Evolutionary conservation across 1,140 invertebrate species (phyloP), one percentile per base, ranked within the genome.

Genomic region (Xylocopa sonorina): DNA sequence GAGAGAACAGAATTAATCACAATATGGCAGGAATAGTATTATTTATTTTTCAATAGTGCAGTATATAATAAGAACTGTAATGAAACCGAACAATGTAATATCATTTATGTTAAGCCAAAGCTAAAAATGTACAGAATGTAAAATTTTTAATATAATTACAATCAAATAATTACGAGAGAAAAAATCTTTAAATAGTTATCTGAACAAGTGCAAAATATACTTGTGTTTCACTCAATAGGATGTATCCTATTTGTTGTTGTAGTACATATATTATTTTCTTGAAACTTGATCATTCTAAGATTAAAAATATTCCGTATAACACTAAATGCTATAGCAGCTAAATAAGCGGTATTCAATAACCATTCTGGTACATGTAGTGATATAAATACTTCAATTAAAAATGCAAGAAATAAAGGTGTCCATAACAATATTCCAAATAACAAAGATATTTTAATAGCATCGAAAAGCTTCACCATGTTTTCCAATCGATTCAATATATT

Each of bases 301-400:
- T 90, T 89, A 10, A 90, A 58, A 16, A 74, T 67, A 77, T 90
- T 89, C 66, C 88, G 83, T 34, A 87, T 21, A n/a, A 81, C 58
- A 9, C 77, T 81, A 67, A 84, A 88, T 18, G 62, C 71, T 41
- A 83, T 57, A 12, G 79, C 87, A 14, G 51, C 32, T 41, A 87
- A 27, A 48, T 82, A 89, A n/a, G 84, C 81, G 34, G 55, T n/a
- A 48, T 84, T 78, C 2, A 73, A 78, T 4, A 88, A 67, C 88
- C 89, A 89, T 50, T 76, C 66, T 46, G 86, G 83, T 50, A 78
- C 32, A 16, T 53, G 46, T 0, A 66, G 68, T 12, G 82, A 87
- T 4, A 82, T 62, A 66, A 90, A 87, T 34, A 89, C 79, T 80
- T 86, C 86, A 1, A 82, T 38, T 60, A 88, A 55, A 34, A 82